phyloP scores from a whole-genome alignment of 2,797 vertebrate species.

The Poecilia velifera region DNA sequence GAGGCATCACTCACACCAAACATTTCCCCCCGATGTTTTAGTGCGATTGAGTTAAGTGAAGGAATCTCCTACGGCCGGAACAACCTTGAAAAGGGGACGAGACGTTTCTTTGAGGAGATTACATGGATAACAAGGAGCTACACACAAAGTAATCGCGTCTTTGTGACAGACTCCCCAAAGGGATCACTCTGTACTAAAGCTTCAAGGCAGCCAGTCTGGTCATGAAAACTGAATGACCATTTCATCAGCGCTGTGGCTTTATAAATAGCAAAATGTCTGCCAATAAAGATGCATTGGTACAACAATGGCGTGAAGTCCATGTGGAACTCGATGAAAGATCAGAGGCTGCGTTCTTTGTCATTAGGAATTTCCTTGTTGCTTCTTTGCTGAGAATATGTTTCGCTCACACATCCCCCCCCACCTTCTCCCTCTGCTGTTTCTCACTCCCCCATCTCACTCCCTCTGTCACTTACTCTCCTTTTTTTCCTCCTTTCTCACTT shows the following conservation, averaged over 20 bases:
- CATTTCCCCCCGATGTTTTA: constrained; percentile 30
- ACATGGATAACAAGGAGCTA: constrained; percentile 40
- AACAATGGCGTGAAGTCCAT: constrained; percentile 51
- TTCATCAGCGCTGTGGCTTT: constrained; percentile 31
- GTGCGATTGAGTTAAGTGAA: constrained; percentile 28
- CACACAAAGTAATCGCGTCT: constrained; percentile 34
- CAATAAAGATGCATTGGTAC: constrained; percentile 23
- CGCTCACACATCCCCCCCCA: constrained; percentile 43
- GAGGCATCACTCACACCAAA: neutral
- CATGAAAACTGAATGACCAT: constrained; percentile 28
- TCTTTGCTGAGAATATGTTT: constrained; percentile 57
- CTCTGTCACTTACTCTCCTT: constrained; percentile 29
- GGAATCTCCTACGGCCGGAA: constrained; percentile 23
- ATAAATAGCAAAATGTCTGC: constrained; percentile 22
- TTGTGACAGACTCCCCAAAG: constrained; percentile 41
- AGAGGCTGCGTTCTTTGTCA: constrained; percentile 69
- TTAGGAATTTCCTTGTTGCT: constrained; percentile 59
- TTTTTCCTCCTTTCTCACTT: constrained; percentile 31
- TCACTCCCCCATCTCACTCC: constrained; percentile 39
- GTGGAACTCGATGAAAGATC: constrained; percentile 60
- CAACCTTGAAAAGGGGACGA: constrained; percentile 59
- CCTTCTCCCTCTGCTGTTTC: constrained; percentile 29
- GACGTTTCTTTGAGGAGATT: constrained; percentile 44
- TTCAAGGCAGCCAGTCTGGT: constrained; percentile 31
- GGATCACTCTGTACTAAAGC: constrained; percentile 36